Percentiles rank a stretch among this genome's conserved stretches.
Evolutionary conservation across 2,113 vertebrate species (phyloP).

Genomic region (Rhagologus leucostigma): DNA sequence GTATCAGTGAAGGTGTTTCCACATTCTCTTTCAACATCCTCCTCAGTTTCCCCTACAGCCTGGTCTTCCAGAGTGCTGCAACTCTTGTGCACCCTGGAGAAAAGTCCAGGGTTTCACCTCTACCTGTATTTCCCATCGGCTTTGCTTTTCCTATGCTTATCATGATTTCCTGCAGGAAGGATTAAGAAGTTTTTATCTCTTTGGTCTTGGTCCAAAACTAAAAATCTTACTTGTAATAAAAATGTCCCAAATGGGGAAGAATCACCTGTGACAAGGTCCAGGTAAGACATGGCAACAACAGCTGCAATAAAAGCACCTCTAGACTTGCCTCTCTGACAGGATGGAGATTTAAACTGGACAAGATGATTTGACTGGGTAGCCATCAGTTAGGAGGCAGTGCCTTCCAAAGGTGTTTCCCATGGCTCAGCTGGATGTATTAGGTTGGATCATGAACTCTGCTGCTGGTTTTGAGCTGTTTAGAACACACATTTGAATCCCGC

Average conservation of each 20-base stretch:
- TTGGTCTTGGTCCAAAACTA: not conserved
- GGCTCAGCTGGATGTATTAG: not conserved
- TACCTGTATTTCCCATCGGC: not conserved
- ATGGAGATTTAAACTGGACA: not conserved
- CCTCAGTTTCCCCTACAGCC: not conserved
- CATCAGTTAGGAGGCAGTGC: not conserved
- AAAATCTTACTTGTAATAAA: not conserved
- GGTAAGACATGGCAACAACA: not conserved
- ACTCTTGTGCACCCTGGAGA: accelerated
- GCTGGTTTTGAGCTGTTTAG: not conserved
- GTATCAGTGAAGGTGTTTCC: not conserved
- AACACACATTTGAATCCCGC: not conserved
- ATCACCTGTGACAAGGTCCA: not conserved
- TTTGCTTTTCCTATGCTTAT: not conserved
- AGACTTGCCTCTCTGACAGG: not conserved
- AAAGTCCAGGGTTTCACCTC: not conserved
- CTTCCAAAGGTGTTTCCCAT: not conserved
- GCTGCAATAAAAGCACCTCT: not conserved
- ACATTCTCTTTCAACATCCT: not conserved
- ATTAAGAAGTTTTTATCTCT: not conserved
- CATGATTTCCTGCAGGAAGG: not conserved
- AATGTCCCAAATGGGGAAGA: not conserved
- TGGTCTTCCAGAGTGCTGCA: not conserved
- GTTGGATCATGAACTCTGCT: not conserved
- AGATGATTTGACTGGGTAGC: not conserved